Base-by-base conservation (phyloP, 2,113 vertebrate genomes). In the Charadrius vociferus region DNA sequence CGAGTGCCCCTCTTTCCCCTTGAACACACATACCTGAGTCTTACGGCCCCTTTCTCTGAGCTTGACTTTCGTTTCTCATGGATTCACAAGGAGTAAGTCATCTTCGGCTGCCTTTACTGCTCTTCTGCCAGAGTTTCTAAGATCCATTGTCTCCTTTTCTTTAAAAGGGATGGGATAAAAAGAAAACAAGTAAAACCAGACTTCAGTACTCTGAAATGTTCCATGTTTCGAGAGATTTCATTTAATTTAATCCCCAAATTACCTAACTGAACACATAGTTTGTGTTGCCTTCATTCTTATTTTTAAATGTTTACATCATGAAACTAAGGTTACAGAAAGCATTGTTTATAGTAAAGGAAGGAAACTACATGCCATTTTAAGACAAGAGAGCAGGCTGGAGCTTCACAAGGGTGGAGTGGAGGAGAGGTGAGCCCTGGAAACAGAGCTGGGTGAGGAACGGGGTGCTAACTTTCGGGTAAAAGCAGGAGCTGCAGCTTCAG, bases 311-410 rank as follows among this genome's bases (percentile, higher is more conserved):
- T 97, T 96, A 90, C 80, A 92, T 92, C 67, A 63, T 19, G 81
- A 93, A 97, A 86, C 90, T 91, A 91, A 78, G 93, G 87, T 88
- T 96, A 90, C 94, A 95, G 89, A 96, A 91, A 91, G 14, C 78
- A 73, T 94, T 97, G 91, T 97, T 96, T 96, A 96, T 59, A 90
- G 93, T 59, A 90, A 95, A 96, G 94, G 94, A 97, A 97, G 96
- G 95, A 97, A 97, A 86, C 74, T 66, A 62, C 81, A 92, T 13
- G 55, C 81, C 53, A 24, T 94, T 95, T 93, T 88, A 90, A 93
- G 91, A 90, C 9, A 39, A 43, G 66, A 72, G 78, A 86, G 39
- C 49, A 77, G 78, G 34, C 81, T 93, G 62, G 73, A 90, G 37
- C 55, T 95, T 97, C 93, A 88, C 15, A 94, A 59, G 55, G 29